These are phyloP conservation scores for Gallinago paraguaiae DNA, from an alignment of 2,113 vertebrate species.

Conservation along the genomic window DNA sequence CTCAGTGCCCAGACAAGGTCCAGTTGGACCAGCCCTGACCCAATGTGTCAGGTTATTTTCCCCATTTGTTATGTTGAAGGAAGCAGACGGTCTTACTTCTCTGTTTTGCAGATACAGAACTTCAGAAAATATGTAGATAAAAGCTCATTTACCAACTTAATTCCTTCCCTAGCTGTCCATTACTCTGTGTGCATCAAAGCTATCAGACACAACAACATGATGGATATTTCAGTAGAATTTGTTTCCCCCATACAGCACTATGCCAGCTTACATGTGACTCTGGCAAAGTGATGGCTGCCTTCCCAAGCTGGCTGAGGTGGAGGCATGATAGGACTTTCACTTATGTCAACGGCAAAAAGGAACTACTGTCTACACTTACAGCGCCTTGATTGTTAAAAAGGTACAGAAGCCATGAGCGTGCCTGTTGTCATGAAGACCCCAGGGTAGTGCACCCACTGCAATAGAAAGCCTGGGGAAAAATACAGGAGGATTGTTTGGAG, in stretches of 20 bases:
- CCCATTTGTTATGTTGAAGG: neutral
- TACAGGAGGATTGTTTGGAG: constrained; percentile 8
- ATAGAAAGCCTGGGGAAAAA: neutral
- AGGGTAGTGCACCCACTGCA: neutral
- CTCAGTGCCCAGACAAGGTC: neutral
- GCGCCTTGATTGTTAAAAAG: neutral
- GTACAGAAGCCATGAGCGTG: neutral
- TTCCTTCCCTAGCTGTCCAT: neutral
- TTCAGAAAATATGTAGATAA: neutral
- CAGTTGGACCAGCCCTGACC: neutral
- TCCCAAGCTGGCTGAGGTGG: neutral
- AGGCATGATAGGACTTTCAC: neutral
- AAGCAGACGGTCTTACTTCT: neutral
- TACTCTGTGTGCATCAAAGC: neutral
- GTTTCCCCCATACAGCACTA: neutral
- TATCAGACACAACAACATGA: neutral
- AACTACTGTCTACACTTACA: neutral
- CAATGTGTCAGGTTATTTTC: neutral
- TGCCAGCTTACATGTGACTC: neutral
- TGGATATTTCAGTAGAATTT: neutral
- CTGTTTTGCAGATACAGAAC: neutral
- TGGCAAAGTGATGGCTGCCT: neutral
- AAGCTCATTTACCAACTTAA: neutral
- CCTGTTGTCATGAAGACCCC: neutral
- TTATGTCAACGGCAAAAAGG: neutral